A percentile compares a stretch with the other conserved stretches of the same genome.
Conservation (phyloP, 2,113 vertebrate genomes). For the Petroica traversi region DNA sequence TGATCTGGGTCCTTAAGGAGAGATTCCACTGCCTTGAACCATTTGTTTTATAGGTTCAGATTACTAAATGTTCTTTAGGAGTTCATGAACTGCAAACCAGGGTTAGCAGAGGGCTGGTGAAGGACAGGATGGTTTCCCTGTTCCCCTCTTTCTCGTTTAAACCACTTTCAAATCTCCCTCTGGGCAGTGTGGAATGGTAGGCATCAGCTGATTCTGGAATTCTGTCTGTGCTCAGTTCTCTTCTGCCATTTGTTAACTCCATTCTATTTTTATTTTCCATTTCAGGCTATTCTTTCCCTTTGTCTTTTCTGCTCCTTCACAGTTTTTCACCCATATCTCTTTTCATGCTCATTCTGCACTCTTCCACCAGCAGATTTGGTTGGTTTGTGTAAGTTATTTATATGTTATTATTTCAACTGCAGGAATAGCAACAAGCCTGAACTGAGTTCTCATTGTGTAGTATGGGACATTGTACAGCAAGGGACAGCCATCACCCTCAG, state of each 20-base stretch:
- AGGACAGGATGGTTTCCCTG: background rate
- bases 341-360: background rate
- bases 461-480: background rate
- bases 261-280: background rate
- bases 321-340: background rate
- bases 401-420: background rate
- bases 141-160: background rate
- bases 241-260: background rate
- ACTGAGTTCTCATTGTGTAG: background rate
- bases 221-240: background rate
- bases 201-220: background rate
- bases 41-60: background rate
- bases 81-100: background rate
- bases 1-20: background rate
- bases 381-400: background rate
- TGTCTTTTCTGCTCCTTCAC: background rate
- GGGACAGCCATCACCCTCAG: background rate
- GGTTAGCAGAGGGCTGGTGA: background rate
- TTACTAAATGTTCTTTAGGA: background rate
- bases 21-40: background rate
- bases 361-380: background rate
- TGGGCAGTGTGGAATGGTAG: background rate
- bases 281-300: background rate
- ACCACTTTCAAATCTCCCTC: background rate
- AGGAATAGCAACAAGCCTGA: background rate